Conservation (phyloP, 2,113 vertebrate genomes). For the Tiliqua scincoides region DNA sequence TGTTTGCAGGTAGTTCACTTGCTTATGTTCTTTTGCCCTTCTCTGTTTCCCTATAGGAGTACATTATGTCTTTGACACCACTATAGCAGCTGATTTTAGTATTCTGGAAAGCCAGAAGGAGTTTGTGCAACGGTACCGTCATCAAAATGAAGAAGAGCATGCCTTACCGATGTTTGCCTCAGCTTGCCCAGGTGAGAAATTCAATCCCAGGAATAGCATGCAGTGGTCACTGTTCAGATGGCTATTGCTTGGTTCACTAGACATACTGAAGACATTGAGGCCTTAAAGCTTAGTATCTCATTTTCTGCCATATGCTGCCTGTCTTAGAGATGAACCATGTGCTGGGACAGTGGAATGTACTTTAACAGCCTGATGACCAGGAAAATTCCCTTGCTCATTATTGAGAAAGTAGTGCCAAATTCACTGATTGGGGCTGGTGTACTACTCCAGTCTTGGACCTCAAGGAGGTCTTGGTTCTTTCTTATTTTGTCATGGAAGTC, state of each 20-base stretch:
- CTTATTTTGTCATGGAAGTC: not conserved
- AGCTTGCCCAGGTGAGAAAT: conserved; percentile 90
- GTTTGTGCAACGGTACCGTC: conserved; percentile 88
- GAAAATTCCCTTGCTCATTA: not conserved
- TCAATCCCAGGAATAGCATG: not conserved
- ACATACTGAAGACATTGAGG: not conserved
- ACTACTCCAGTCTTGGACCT: no score
- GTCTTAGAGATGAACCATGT: not conserved
- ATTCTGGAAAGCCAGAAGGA: conserved; percentile 94
- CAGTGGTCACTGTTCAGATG: not conserved
- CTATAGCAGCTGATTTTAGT: conserved; percentile 91
- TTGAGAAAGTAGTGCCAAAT: not conserved
- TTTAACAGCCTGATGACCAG: not conserved
- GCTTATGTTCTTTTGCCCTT: not conserved
- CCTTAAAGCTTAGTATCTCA: not conserved
- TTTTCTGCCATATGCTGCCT: not conserved
- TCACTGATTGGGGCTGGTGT: not conserved
- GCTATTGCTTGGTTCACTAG: not conserved
- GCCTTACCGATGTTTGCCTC: conserved; percentile 96
- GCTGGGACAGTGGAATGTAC: not conserved
- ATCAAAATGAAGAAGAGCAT: conserved; percentile 84
- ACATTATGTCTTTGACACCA: conserved; percentile 90
- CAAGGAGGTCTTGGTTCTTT: not conserved
- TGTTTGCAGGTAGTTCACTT: not conserved
- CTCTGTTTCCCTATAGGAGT: conserved; percentile 76